These are phyloP conservation scores for Lepisosteus osseus DNA, from an alignment of 2,113 vertebrate species.

Conservation along the genomic window DNA sequence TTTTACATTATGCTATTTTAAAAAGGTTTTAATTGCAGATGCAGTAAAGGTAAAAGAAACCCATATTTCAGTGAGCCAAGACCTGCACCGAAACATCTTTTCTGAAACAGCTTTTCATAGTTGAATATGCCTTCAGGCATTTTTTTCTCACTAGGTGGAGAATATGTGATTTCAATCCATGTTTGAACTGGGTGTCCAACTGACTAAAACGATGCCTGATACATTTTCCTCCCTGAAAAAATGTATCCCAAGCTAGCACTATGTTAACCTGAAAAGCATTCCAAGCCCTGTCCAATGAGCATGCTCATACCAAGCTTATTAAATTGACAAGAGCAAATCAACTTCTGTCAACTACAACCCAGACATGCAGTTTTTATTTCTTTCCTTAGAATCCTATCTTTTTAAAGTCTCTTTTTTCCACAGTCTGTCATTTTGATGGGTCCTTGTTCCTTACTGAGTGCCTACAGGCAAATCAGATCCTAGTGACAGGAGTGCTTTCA, in stretches of 20 bases:
- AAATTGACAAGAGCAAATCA: slow-evolving; percentile 30
- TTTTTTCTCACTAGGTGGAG: not conserved
- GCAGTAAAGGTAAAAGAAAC: not conserved
- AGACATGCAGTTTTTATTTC: not conserved
- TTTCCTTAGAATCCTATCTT: slow-evolving; percentile 28
- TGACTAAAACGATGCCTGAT: not conserved
- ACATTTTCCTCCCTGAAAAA: not conserved
- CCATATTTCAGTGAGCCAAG: not conserved
- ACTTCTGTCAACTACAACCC: slow-evolving; percentile 21
- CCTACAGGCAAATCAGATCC: slow-evolving; percentile 67
- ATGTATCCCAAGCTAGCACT: not conserved
- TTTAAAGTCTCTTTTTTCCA: slow-evolving; percentile 34
- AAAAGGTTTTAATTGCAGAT: not conserved
- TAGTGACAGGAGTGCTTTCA: slow-evolving; percentile 74
- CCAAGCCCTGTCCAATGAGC: not conserved
- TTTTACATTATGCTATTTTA: too few species aligned
- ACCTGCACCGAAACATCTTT: not conserved
- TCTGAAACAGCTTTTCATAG: not conserved
- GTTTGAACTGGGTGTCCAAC: not conserved
- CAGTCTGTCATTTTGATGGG: slow-evolving; percentile 47
- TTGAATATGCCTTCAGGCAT: not conserved
- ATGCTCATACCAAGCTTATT: slow-evolving; percentile 27
- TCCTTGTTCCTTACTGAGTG: slow-evolving; percentile 31
- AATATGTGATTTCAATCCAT: not conserved
- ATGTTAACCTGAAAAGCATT: not conserved